Evolutionary conservation across 2,888 invertebrate genomes (phyloP).

Genomic region (Hypercompe scribonia): DNA sequence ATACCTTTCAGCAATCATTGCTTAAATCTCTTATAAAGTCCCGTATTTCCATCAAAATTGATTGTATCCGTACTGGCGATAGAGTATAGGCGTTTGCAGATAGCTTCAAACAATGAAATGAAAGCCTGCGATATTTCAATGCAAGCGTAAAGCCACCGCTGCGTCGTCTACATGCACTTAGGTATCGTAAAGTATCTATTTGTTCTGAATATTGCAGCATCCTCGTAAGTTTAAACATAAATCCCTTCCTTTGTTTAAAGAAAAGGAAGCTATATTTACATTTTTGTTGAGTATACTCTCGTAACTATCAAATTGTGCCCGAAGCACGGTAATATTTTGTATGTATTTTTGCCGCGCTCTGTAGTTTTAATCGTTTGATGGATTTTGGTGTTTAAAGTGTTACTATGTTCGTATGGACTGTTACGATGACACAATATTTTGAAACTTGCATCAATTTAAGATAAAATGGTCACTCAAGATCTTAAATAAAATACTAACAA

Average conservation of each 20-base stretch:
- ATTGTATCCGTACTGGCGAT: conserved; percentile 42
- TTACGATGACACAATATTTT: too few relatives aligned
- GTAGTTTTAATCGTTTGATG: not conserved
- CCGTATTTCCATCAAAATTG: conserved; percentile 5
- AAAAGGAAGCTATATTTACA: not conserved
- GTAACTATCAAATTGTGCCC: too few relatives aligned
- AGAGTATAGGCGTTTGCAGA: conserved; percentile 59
- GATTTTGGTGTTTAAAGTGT: not conserved
- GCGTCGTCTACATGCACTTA: conserved; percentile 45
- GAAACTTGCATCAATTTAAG: too few relatives aligned
- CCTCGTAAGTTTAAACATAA: not conserved
- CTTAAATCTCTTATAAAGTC: conserved; percentile 13
- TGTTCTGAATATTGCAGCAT: conserved; percentile 13
- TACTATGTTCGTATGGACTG: not conserved
- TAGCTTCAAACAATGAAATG: conserved; percentile 82
- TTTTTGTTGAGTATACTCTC: not conserved
- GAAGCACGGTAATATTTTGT: too few relatives aligned
- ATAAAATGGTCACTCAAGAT: too few relatives aligned
- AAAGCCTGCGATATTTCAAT: conserved; percentile 74
- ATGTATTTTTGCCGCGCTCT: too few relatives aligned
- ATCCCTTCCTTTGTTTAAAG: not conserved
- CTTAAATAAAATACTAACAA: too few relatives aligned
- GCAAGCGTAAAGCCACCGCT: conserved; percentile 50
- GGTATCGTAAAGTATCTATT: conserved; percentile 19
- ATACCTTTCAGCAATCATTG: not conserved